A percentile compares a stretch with the other conserved stretches of the same genome.
Conservation (phyloP, 2,888 invertebrate genomes). For the Temnothorax rugatulus region DNA sequence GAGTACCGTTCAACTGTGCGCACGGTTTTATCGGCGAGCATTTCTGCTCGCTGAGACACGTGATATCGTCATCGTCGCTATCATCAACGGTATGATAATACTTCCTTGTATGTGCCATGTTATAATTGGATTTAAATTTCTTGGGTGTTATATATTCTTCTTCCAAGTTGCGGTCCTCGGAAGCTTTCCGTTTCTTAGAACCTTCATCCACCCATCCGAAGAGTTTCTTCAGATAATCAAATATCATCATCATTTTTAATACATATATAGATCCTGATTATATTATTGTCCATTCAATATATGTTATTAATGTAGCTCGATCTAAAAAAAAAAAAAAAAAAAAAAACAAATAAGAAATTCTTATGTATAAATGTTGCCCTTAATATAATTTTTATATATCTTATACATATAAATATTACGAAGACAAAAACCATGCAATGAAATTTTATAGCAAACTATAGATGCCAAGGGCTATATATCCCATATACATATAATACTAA, state of each 20-base stretch:
- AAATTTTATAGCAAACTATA: neutral
- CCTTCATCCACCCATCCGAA: constrained; percentile 78
- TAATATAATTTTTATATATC: neutral
- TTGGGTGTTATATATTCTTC: constrained; percentile 72
- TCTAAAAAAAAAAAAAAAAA: constrained; percentile 62
- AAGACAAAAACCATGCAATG: neutral
- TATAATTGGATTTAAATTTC: constrained; percentile 69
- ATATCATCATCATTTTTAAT: constrained; percentile 64
- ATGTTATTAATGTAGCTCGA: constrained; percentile 9
- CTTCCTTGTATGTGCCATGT: constrained; percentile 41
- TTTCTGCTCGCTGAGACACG: constrained; percentile 67
- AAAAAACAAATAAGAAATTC: constrained; percentile 10
- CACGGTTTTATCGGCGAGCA: constrained; percentile 59
- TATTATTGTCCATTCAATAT: constrained; percentile 63
- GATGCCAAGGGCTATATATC: too few relatives aligned
- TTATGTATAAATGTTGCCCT: neutral
- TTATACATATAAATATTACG: neutral
- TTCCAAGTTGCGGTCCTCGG: constrained; percentile 63
- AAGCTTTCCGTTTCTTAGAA: constrained; percentile 77
- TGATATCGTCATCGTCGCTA: constrained; percentile 72
- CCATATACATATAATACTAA: neutral
- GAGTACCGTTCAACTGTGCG: constrained; percentile 67
- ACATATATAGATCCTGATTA: neutral
- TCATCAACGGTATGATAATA: constrained; percentile 64
- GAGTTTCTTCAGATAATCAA: constrained; percentile 78